Conservation (phyloP, 2,888 invertebrate genomes). For the Phanerotoma sp. region DNA sequence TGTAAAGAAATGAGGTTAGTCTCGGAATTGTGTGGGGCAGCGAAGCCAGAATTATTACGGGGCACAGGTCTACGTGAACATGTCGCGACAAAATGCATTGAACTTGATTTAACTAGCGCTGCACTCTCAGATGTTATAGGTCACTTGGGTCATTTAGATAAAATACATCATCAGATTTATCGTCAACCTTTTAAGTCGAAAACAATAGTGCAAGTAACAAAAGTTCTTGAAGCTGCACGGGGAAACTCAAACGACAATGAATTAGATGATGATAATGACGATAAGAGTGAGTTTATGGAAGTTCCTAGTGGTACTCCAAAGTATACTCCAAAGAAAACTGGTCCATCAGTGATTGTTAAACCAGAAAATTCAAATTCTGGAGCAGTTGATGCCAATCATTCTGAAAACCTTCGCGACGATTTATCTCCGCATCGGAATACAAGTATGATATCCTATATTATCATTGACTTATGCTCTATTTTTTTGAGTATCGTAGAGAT, state of each 20-base stretch:
- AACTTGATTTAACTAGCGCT: conserved; percentile 9
- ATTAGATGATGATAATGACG: not conserved
- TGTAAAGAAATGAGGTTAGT: conserved; percentile 33
- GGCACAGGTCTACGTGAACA: conserved; percentile 26
- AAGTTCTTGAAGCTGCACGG: conserved; percentile 24
- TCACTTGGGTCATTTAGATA: conserved; percentile 20
- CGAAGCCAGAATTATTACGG: conserved; percentile 28
- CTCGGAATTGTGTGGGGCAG: conserved; percentile 34
- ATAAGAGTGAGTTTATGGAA: not conserved
- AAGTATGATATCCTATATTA: too few relatives aligned
- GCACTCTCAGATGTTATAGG: conserved; percentile 5
- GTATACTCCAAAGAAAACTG: not conserved
- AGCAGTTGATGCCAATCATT: too few relatives aligned
- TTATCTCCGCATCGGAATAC: too few relatives aligned
- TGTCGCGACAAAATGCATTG: conserved; percentile 23
- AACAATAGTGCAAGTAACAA: conserved; percentile 32
- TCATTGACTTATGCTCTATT: too few relatives aligned
- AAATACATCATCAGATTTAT: conserved; percentile 25
- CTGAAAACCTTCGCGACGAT: too few relatives aligned
- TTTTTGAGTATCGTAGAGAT: too few relatives aligned
- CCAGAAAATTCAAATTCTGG: not conserved
- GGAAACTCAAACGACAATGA: not conserved
- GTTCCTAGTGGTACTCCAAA: not conserved
- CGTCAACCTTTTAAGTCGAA: conserved; percentile 28
- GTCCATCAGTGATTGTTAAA: not conserved